Base-by-base conservation (phyloP, 2,113 vertebrate genomes). In the Malurus cyaneus region DNA sequence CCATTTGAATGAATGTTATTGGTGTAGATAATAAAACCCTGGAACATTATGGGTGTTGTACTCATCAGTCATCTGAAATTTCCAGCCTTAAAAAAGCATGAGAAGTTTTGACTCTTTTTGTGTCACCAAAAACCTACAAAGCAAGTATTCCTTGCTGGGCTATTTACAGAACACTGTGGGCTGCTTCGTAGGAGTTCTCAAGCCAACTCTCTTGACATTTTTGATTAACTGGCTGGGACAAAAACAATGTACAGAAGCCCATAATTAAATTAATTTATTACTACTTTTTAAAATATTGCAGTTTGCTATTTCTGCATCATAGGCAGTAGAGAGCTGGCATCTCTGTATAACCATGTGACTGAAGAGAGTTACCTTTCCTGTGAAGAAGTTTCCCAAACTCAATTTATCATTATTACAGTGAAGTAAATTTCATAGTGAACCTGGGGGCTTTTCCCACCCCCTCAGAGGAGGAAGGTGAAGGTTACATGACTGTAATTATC, bases 111-210 rank as follows among this genome's bases (percentile, higher is more conserved):
- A 52, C 64, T 73, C 29, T 42, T 81, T 94, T 66, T 74, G 65
- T 77, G 72, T 83, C 90, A 93, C 21, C 52, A 32, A 70, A 88
- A 92, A 25, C 59, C 67, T 79, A 62, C 44, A 59, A 82, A 85
- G 50, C 13, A 57, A 84, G 39, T 87, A 47, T n/a, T 71, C 94
- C 77, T 65, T 42, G 18, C 41, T 65, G 32, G 71, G 62, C 72
- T 97, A 89, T 96, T 96, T 95, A 54, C 9, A 4, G 93, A 93
- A 66, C 18, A 19, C 56, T 23, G 92, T 94, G 81, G 93, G 94
- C 88, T 92, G 92, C 85, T 85, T 73, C 1, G 8, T 66, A 60
- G 92, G 88, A 89, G 59, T 82, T 90, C 79, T 80, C 79, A 73
- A 94, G 59, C 29, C 66, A 94, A 52, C 86, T 73, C 61, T 60